Percentiles rank a stretch among this genome's conserved stretches.
Conservation (phyloP, 2,113 vertebrate species). For the Nothoprocta perdicaria region DNA sequence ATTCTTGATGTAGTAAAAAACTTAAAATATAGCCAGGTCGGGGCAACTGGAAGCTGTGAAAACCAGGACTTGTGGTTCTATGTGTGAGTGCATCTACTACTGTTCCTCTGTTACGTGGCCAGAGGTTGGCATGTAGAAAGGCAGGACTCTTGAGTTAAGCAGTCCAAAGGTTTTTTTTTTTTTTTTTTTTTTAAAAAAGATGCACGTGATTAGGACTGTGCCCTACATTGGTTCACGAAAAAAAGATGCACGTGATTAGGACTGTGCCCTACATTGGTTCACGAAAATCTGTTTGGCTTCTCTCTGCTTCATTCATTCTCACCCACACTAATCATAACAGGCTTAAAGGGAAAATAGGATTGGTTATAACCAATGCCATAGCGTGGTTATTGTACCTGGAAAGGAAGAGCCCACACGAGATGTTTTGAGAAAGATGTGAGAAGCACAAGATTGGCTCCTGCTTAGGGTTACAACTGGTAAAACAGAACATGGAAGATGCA, state of each 20-base stretch:
- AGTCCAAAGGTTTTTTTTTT: slow-evolving; percentile 61
- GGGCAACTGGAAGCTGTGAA: background rate
- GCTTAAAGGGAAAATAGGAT: slow-evolving; percentile 25
- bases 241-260: background rate
- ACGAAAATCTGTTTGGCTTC: slow-evolving; percentile 25
- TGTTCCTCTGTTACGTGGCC: background rate
- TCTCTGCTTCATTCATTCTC: slow-evolving; percentile 51
- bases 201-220: slow-evolving; percentile 33
- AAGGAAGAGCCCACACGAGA: background rate
- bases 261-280: slow-evolving; percentile 41
- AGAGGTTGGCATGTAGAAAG: slow-evolving; percentile 2
- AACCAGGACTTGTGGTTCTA: background rate
- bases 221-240: slow-evolving; percentile 4
- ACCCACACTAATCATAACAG: background rate
- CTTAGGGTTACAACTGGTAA: background rate
- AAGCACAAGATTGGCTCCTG: background rate
- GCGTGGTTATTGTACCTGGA: background rate
- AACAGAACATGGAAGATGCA: background rate
- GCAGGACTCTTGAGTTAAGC: background rate
- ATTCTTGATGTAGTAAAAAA: slow-evolving; percentile 12
- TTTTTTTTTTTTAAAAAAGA: no score
- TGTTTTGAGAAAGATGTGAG: background rate
- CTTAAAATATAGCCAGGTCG: background rate
- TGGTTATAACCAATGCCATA: background rate
- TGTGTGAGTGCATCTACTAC: background rate